Conservation (phyloP, 1,140 invertebrate species). For the Gerris buenoi region DNA sequence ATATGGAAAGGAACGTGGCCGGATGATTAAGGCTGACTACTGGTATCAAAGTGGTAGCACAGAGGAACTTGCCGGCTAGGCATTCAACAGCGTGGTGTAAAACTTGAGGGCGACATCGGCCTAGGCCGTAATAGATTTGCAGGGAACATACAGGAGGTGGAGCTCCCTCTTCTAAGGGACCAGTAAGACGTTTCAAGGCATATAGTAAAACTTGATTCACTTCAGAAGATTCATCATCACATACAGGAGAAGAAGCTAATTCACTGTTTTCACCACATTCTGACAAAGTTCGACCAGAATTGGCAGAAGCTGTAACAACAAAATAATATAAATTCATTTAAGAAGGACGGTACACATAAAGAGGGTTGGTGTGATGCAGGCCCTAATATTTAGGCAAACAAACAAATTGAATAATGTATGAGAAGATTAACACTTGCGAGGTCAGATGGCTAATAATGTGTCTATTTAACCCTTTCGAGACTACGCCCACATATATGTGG, state of each 20-base stretch:
- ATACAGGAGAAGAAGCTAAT: not conserved
- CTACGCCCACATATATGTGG: no score
- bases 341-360: no score
- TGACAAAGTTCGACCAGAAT: not conserved
- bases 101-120: constrained; percentile 36
- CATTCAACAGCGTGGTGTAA: constrained; percentile 37
- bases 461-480: no score
- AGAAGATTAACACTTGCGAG: no score
- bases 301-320: no score
- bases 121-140: constrained; percentile 57
- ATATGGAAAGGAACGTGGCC: constrained; percentile 24
- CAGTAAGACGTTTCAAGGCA: not conserved
- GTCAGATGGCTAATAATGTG: no score
- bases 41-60: constrained; percentile 58
- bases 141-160: constrained; percentile 44
- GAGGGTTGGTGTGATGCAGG: no score
- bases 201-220: not conserved
- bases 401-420: no score
- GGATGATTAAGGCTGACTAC: constrained; percentile 45
- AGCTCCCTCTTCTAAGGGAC: not conserved
- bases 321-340: no score
- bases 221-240: not conserved
- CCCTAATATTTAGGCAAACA: no score
- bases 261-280: not conserved
- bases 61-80: constrained; percentile 35